Percentiles rank a stretch among this genome's conserved stretches.
Evolutionary conservation across 1,140 invertebrate species (phyloP).

Genomic region (Leguminivora glycinivorella): DNA sequence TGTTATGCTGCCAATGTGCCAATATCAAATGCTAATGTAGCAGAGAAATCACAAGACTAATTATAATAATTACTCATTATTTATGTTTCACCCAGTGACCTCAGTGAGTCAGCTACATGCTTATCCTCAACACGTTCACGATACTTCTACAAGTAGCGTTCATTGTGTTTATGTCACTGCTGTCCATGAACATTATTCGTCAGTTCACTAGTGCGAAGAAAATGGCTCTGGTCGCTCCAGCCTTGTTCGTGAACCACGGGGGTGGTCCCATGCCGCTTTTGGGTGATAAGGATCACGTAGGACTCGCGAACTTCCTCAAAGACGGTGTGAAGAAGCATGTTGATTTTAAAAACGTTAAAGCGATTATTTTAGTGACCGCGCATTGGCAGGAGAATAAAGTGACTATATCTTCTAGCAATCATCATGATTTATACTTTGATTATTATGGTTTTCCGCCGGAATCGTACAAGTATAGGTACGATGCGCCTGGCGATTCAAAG

Average conservation of each 20-base stretch:
- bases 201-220: conserved; percentile 56
- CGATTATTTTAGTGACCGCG: conserved; percentile 68
- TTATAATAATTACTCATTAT: conserved; percentile 20
- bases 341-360: conserved; percentile 62
- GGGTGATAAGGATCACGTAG: conserved; percentile 62
- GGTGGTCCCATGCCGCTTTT: conserved; percentile 68
- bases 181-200: conserved; percentile 71
- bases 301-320: conserved; percentile 57
- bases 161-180: conserved; percentile 66
- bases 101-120: conserved; percentile 47
- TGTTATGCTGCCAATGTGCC: neutral
- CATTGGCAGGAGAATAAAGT: conserved; percentile 68
- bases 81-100: conserved; percentile 15
- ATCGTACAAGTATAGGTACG: conserved; percentile 65
- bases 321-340: conserved; percentile 66
- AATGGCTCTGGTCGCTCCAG: conserved; percentile 63
- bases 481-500: conserved; percentile 64
- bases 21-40: neutral
- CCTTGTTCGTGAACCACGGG: conserved; percentile 71
- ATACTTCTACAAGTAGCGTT: conserved; percentile 63
- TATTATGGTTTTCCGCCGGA: conserved; percentile 72
- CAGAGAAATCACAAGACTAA: conserved; percentile 10
- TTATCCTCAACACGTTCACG: conserved; percentile 64
- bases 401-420: conserved; percentile 63
- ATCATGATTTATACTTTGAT: conserved; percentile 70